These are phyloP conservation scores for Mormyrus lacerda DNA, from an alignment of 2,113 vertebrate genomes.

Conservation along the genomic window DNA sequence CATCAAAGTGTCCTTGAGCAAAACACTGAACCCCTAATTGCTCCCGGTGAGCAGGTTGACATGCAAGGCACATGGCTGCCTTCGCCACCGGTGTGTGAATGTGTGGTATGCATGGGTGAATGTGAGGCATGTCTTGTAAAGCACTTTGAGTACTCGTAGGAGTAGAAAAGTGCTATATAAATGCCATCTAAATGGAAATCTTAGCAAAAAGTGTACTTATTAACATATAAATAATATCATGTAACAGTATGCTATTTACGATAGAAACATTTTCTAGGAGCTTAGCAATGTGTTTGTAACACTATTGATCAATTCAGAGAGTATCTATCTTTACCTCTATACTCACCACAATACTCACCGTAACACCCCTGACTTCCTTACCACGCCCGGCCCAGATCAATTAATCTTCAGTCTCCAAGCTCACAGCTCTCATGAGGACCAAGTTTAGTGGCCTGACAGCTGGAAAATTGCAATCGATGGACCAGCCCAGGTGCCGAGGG, in stretches of 20 bases:
- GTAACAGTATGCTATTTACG: background rate
- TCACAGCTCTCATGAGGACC: conserved; percentile 32
- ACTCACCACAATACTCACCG: conserved; percentile 11
- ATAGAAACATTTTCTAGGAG: background rate
- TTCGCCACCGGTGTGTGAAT: no score
- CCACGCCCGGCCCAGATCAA: conserved; percentile 21
- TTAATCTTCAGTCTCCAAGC: conserved; percentile 25
- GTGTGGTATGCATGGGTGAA: no score
- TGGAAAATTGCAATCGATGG: conserved; percentile 45
- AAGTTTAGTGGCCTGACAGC: conserved; percentile 42
- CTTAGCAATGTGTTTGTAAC: background rate
- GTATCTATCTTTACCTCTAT: background rate
- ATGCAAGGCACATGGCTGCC: no score
- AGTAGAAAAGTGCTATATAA: no score
- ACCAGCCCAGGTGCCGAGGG: conserved; percentile 14
- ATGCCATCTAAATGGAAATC: no score
- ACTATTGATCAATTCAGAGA: no score
- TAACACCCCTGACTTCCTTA: background rate
- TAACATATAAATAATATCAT: background rate
- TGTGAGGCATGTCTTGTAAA: no score
- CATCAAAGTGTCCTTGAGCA: no score
- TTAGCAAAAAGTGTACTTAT: background rate
- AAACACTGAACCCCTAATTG: no score
- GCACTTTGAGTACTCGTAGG: no score
- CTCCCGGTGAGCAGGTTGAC: no score